phyloP scores from a whole-genome alignment of 1,140 invertebrate species.

The Contarinia nasturtii region DNA sequence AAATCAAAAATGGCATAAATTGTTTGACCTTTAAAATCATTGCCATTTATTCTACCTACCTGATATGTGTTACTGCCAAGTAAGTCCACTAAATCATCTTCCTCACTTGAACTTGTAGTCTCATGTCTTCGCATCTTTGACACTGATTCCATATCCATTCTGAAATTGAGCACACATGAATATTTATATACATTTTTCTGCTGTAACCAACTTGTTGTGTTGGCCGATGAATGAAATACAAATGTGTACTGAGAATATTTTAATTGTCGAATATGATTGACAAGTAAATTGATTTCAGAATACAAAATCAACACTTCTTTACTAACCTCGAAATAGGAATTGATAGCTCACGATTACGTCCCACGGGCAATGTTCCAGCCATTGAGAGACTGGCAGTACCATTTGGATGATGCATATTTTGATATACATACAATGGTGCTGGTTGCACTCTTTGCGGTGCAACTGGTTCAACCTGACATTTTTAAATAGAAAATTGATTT shows the following conservation, averaged over 20 bases:
- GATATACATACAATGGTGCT: slow-evolving; percentile 65
- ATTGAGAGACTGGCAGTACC: slow-evolving; percentile 16
- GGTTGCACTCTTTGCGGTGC: slow-evolving; percentile 46
- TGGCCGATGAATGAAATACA: too few relatives aligned
- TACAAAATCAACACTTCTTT: neutral
- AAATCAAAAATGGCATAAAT: too few relatives aligned
- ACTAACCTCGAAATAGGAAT: slow-evolving; percentile 44
- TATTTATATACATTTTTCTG: neutral
- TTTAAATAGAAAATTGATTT: too few relatives aligned
- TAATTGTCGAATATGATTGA: neutral
- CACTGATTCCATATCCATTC: slow-evolving; percentile 22
- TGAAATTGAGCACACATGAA: slow-evolving; percentile 2
- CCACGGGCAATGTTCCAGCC: slow-evolving; percentile 16
- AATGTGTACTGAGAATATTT: neutral
- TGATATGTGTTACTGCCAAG: slow-evolving; percentile 40
- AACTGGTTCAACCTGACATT: slow-evolving; percentile 44
- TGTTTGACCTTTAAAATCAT: slow-evolving; percentile 23
- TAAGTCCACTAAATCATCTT: slow-evolving; percentile 53
- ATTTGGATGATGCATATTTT: slow-evolving; percentile 27
- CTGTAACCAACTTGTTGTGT: too few relatives aligned
- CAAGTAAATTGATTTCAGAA: neutral
- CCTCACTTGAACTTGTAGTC: slow-evolving; percentile 42
- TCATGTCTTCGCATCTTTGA: slow-evolving; percentile 26
- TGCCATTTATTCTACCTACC: slow-evolving; percentile 60
- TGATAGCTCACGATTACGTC: slow-evolving; percentile 32